Base-by-base conservation (phyloP, 1,140 invertebrate species). In the Vanessa tameamea region DNA sequence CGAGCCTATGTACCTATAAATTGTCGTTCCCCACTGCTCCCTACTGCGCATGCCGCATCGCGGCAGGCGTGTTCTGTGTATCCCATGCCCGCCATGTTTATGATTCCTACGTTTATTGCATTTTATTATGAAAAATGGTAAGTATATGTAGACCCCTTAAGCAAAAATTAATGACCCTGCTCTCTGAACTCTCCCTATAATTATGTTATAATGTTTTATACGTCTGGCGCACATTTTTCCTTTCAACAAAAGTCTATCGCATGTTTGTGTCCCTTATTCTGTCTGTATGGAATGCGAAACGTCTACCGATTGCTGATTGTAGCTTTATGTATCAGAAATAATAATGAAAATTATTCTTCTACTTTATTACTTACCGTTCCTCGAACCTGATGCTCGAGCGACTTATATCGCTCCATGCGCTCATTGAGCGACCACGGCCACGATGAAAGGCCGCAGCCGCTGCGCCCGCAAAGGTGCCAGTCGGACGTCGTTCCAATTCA, bases 371-470 rank as follows among this genome's bases (percentile, higher is more conserved):
- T 94, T 84, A 97, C 96, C 96, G 96, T 90, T 97, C 96, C 82
- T 97, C 96, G 79, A 96, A 94, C 81, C 95, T 95, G 92, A 96
- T 96, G 80, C 96, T 96, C 67, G 96, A 96, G 59, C 96, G 94
- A 77, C 96, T 97, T 83, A 97, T 95, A 83, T 97, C 96, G 85
- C 96, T 96, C 96, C 96, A 97, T 5, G 96, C 96, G 82, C 96
- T 97, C 96, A 97, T 96, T 73, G 96, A 96, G 82, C 84, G 95
- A 93, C 72, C 96, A 82, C 83, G 95, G 87, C 78, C 94, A 80
- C 77, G 88, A 88, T 89, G 81, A 90, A 93, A 86, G 87, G 81
- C 92, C 76, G 94, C 94, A 75, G 95, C 93, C 51, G 94, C 90
- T 76, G 93, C 93, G 73, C 94, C 93, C 43, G 94, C 92, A 86